phyloP scores from a whole-genome alignment of 2,113 vertebrate species.

The Mohoua ochrocephala region DNA sequence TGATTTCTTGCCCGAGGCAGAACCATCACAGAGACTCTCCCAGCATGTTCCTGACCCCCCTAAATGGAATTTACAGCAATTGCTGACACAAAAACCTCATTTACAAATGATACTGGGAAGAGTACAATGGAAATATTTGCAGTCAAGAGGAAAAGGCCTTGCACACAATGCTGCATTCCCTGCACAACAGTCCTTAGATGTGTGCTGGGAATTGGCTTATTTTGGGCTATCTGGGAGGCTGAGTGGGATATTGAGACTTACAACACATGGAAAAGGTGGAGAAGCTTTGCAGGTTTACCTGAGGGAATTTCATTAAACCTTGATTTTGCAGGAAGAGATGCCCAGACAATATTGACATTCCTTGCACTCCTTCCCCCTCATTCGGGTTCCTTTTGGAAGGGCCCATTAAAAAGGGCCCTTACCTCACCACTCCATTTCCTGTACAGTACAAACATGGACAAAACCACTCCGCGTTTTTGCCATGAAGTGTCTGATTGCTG shows the following conservation, averaged over 20 bases:
- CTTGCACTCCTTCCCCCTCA: accelerated
- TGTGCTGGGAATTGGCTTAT: neutral
- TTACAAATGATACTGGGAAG: neutral
- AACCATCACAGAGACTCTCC: neutral
- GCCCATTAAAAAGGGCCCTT: neutral
- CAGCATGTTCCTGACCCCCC: neutral
- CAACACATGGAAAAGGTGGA: neutral
- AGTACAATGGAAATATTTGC: neutral
- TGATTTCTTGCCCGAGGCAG: neutral
- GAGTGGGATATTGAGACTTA: neutral
- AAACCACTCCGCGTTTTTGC: neutral
- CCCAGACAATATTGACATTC: neutral
- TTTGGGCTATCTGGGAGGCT: neutral
- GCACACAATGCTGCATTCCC: neutral
- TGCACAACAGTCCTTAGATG: neutral
- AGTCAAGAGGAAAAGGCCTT: neutral
- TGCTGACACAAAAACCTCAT: neutral
- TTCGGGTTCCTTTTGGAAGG: neutral
- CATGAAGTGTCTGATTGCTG: neutral
- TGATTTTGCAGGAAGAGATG: neutral
- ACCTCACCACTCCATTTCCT: neutral
- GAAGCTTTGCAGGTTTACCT: neutral
- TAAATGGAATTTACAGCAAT: neutral
- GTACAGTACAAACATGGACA: neutral
- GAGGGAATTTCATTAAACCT: neutral